Conservation (phyloP, 1,140 invertebrate species). For the Philotrypesis tridentata region DNA sequence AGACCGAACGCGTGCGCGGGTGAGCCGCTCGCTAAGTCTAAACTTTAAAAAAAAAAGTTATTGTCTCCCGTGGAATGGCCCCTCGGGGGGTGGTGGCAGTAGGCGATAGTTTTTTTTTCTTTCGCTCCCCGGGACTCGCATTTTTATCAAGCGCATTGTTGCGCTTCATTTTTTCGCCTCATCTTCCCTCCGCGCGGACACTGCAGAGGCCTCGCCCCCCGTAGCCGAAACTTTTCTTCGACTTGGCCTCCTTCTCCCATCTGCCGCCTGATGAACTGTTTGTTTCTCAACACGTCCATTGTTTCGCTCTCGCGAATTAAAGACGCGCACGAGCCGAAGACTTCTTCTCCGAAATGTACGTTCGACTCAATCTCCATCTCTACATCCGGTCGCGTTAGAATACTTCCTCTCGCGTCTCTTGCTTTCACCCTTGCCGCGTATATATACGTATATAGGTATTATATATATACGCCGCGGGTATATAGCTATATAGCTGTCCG, state of each 20-base stretch:
- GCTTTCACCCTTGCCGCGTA: conserved; percentile 38
- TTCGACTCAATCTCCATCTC: conserved; percentile 6
- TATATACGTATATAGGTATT: neutral
- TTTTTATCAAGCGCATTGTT: conserved; percentile 63
- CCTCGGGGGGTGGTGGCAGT: conserved; percentile 1
- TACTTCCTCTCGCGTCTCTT: conserved; percentile 21
- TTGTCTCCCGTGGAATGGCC: conserved; percentile 49
- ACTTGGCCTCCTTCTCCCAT: conserved; percentile 1
- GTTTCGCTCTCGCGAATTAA: neutral
- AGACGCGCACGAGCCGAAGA: too few relatives aligned
- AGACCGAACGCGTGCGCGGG: conserved; percentile 40
- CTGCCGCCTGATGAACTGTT: conserved; percentile 21
- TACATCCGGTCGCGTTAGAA: conserved; percentile 43
- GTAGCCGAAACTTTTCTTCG: conserved; percentile 42
- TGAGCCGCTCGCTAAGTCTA: too few relatives aligned
- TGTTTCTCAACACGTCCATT: neutral
- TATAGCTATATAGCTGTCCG: neutral
- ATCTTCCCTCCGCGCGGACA: conserved; percentile 27
- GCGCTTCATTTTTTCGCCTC: conserved; percentile 54
- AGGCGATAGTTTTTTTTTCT: conserved; percentile 15
- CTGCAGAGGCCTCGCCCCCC: too few relatives aligned
- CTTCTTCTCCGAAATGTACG: too few relatives aligned
- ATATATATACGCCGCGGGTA: neutral
- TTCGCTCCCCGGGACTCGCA: conserved; percentile 59
- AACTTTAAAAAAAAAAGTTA: conserved; percentile 45